Conservation (phyloP, 2,888 invertebrate genomes). For the Dryobotodes eremita region DNA sequence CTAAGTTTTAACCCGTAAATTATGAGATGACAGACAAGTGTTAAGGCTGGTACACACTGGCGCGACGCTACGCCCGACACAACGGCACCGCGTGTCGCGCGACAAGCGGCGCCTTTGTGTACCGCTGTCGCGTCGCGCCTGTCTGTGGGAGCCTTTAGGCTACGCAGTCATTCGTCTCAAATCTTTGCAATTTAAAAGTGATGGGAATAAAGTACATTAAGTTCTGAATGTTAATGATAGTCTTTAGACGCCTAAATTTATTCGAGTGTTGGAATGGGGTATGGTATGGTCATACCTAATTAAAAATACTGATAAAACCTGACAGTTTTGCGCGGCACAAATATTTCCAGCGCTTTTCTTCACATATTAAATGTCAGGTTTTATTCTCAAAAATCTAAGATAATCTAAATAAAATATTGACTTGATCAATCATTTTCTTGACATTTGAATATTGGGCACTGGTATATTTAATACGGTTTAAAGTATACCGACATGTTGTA, state of each 20-base stretch:
- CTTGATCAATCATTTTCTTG: conserved; percentile 23
- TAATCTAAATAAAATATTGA: conserved; percentile 11
- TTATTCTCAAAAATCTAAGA: conserved; percentile 1
- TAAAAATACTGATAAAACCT: conserved; percentile 2
- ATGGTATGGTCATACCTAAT: conserved; percentile 1
- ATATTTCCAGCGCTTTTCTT: conserved; percentile 35
- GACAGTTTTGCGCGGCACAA: conserved; percentile 59
- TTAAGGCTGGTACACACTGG: no score
- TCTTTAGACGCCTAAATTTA: conserved; percentile 36
- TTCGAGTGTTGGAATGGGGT: conserved; percentile 10
- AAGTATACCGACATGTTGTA: conserved; percentile 32
- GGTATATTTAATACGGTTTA: conserved; percentile 19
- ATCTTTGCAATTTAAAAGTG: conserved; percentile 27
- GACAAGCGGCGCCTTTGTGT: no score
- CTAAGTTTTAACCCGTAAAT: neutral
- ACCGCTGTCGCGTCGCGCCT: no score
- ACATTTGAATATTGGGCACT: conserved; percentile 33
- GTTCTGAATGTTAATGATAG: conserved; percentile 39
- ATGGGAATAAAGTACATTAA: conserved; percentile 38
- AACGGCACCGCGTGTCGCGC: no score
- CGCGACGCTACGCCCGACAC: no score
- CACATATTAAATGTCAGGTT: conserved; percentile 19
- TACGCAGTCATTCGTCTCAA: conserved; percentile 19
- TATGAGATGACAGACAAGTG: neutral
- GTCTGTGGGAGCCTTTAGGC: no score